Evolutionary conservation across 2,888 invertebrate genomes (phyloP).

Genomic region (Melieria crassipennis): DNA sequence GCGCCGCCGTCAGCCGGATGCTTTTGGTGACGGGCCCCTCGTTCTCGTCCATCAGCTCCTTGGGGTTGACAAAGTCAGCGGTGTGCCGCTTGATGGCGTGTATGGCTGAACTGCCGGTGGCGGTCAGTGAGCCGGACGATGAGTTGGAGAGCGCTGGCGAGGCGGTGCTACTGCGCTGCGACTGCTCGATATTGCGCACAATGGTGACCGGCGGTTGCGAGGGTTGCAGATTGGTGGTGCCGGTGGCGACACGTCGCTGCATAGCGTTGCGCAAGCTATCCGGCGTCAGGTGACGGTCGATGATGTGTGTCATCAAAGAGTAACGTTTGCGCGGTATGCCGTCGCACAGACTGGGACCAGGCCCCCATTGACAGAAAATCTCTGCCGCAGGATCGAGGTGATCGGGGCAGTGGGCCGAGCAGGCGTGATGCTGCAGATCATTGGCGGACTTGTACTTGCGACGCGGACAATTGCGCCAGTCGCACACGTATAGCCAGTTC

Average conservation of each 20-base stretch:
- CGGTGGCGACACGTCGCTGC: slow-evolving; percentile 59
- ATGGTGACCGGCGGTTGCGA: slow-evolving; percentile 63
- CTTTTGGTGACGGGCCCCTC: slow-evolving; percentile 99
- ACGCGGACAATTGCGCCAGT: slow-evolving; percentile 90
- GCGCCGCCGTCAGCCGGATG: slow-evolving; percentile 94
- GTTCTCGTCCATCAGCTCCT: slow-evolving; percentile 94
- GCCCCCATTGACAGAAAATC: slow-evolving; percentile 88
- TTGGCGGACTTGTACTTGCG: slow-evolving; percentile 79
- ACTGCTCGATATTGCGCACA: slow-evolving; percentile 57
- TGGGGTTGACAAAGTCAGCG: slow-evolving; percentile 86
- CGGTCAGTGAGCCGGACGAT: slow-evolving; percentile 51
- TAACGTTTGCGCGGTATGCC: slow-evolving; percentile 88
- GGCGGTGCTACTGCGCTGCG: slow-evolving; percentile 48
- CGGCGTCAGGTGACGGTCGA: slow-evolving; percentile 92
- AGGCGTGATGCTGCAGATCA: slow-evolving; percentile 89
- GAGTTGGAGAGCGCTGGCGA: slow-evolving; percentile 54
- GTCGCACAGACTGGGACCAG: slow-evolving; percentile 77
- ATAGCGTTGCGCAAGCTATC: slow-evolving; percentile 66
- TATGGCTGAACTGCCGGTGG: slow-evolving; percentile 85
- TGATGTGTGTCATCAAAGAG: slow-evolving; percentile 95
- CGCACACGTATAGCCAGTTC: slow-evolving; percentile 78
- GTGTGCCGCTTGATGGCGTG: slow-evolving; percentile 97
- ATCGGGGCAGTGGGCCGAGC: slow-evolving; percentile 83
- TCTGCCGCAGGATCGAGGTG: slow-evolving; percentile 73
- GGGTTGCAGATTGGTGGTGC: slow-evolving; percentile 54